Conservation (phyloP, 2,888 invertebrate genomes). For the Leptarthrus brevirostris region DNA sequence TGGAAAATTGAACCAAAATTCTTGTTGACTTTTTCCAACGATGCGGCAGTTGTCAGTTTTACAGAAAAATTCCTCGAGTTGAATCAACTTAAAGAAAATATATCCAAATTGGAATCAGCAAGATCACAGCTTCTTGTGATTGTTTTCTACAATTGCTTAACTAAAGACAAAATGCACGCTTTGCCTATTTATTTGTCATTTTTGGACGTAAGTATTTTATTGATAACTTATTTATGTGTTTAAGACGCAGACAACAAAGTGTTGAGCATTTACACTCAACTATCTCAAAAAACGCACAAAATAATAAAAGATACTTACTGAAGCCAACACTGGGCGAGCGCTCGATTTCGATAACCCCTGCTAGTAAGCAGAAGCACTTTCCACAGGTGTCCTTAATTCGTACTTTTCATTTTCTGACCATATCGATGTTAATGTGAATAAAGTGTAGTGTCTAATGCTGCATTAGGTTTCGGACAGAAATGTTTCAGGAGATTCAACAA, state of each 20-base stretch:
- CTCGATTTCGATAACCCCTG: no score
- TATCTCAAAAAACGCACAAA: no score
- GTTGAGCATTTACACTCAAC: conserved; percentile 18
- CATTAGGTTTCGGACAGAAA: no score
- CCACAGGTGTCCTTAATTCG: no score
- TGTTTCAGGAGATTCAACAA: no score
- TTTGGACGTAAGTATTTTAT: conserved; percentile 73
- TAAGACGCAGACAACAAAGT: conserved; percentile 13
- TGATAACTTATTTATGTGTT: no score
- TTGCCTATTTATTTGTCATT: conserved; percentile 79
- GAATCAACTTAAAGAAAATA: conserved; percentile 59
- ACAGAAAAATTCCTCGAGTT: conserved; percentile 74
- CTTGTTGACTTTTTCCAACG: conserved; percentile 80
- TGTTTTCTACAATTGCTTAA: conserved; percentile 83
- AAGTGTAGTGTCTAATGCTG: no score
- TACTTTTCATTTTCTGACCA: no score
- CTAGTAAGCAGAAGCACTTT: no score
- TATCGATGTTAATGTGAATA: no score
- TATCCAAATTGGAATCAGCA: conserved; percentile 67
- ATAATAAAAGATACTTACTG: no score
- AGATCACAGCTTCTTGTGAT: conserved; percentile 74
- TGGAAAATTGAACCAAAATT: conserved; percentile 71
- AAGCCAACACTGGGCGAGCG: no score
- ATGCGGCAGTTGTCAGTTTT: conserved; percentile 77
- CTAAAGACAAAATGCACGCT: conserved; percentile 81